Percentiles rank a stretch among this genome's conserved stretches.
phyloP scores from a whole-genome alignment of 1,140 invertebrate species.

The Orchestia grillus region DNA sequence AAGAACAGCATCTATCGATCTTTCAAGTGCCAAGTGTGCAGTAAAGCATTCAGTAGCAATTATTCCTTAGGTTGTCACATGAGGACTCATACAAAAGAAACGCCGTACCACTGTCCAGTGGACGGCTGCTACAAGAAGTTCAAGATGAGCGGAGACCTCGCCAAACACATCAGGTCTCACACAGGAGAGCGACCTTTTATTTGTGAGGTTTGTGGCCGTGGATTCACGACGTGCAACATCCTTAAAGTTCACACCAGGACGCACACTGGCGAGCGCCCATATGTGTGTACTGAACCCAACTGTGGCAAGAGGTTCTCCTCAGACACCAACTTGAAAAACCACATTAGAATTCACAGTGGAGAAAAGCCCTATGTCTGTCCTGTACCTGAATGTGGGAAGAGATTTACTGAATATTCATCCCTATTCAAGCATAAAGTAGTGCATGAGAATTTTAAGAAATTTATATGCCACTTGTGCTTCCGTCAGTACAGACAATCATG shows the following conservation, averaged over 20 bases:
- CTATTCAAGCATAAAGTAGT: slow-evolving; percentile 82
- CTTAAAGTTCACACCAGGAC: slow-evolving; percentile 29
- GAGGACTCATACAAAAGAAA: slow-evolving; percentile 58
- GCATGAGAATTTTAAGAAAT: slow-evolving; percentile 77
- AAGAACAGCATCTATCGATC: background rate
- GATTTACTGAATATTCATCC: slow-evolving; percentile 83
- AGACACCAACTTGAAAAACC: slow-evolving; percentile 81
- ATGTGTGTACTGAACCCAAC: slow-evolving; percentile 63
- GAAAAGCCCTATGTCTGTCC: slow-evolving; percentile 69
- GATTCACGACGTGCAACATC: slow-evolving; percentile 23
- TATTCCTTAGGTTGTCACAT: slow-evolving; percentile 34
- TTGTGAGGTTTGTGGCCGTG: slow-evolving; percentile 69
- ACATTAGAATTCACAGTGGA: slow-evolving; percentile 65
- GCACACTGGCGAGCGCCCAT: slow-evolving; percentile 67
- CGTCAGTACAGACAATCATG: slow-evolving; percentile 78
- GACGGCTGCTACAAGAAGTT: slow-evolving; percentile 70
- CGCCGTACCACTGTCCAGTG: slow-evolving; percentile 64
- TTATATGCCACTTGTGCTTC: slow-evolving; percentile 76
- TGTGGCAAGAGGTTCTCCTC: slow-evolving; percentile 74
- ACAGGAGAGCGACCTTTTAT: slow-evolving; percentile 68
- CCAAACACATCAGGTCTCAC: slow-evolving; percentile 73
- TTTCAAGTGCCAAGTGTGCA: background rate
- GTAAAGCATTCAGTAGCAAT: background rate
- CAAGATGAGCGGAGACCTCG: slow-evolving; percentile 80
- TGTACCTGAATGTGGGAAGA: slow-evolving; percentile 76